These are phyloP conservation scores for Mayetiola destructor DNA, from an alignment of 2,888 invertebrate species.

Conservation along the genomic window DNA sequence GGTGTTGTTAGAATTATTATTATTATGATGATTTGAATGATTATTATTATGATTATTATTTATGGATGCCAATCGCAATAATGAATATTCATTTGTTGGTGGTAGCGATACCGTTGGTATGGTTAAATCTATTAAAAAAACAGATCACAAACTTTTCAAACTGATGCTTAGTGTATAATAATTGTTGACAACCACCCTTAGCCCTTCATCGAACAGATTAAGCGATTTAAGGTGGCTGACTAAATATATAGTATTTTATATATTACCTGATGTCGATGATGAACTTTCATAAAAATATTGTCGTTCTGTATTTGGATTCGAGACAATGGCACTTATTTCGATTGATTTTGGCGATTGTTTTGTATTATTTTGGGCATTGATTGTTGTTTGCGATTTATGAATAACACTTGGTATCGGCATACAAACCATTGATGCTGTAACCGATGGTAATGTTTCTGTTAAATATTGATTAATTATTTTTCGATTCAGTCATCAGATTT, in stretches of 20 bases:
- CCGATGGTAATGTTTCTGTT: neutral
- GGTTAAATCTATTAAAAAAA: too few relatives aligned
- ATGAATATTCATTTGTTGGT: neutral
- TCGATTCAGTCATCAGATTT: neutral
- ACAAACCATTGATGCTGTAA: neutral
- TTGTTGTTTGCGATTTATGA: neutral
- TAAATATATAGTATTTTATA: too few relatives aligned
- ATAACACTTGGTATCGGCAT: neutral
- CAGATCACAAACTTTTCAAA: too few relatives aligned
- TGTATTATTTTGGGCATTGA: neutral
- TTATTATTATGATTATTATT: neutral
- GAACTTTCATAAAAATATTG: neutral
- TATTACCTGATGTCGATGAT: neutral
- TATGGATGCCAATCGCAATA: neutral
- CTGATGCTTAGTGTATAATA: too few relatives aligned
- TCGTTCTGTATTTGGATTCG: neutral
- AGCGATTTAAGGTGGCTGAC: too few relatives aligned
- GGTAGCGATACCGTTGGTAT: neutral
- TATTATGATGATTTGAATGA: neutral
- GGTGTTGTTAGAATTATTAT: conserved; percentile 11
- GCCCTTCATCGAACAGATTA: too few relatives aligned
- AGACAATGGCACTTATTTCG: too few relatives aligned
- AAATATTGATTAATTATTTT: too few relatives aligned
- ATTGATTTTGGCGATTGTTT: neutral
- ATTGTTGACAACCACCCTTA: too few relatives aligned